Percentiles rank a stretch among this genome's conserved stretches.
These are phyloP conservation scores for Epinephelus cyanopodus DNA, from an alignment of 2,113 vertebrate species.

Conservation along the genomic window DNA sequence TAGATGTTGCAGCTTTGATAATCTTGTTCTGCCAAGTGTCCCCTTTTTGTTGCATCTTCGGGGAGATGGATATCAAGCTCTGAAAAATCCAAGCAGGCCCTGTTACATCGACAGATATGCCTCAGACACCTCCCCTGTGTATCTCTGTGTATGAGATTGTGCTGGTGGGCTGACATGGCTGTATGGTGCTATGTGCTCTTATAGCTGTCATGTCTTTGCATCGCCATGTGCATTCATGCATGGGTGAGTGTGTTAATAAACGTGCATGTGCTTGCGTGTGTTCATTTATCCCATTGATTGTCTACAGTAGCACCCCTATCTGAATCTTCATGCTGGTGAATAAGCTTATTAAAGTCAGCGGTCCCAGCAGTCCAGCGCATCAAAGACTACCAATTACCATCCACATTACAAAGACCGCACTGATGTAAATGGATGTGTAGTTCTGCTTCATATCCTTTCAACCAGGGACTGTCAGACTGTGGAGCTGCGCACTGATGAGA, in stretches of 20 bases:
- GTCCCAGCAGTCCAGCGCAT: slow-evolving; percentile 57
- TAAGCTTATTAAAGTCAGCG: slow-evolving; percentile 65
- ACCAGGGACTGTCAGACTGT: slow-evolving; percentile 36
- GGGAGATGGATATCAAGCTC: slow-evolving; percentile 26
- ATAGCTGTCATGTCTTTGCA: slow-evolving; percentile 1
- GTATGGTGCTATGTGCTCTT: neutral
- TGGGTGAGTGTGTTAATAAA: neutral
- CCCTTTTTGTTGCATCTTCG: slow-evolving; percentile 41
- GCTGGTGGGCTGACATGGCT: neutral
- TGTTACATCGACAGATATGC: slow-evolving; percentile 33
- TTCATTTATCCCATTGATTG: slow-evolving; percentile 41
- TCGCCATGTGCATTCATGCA: neutral
- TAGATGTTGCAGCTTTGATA: slow-evolving; percentile 14
- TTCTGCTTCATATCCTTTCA: slow-evolving; percentile 60
- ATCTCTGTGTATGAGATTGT: neutral
- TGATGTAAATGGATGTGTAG: slow-evolving; percentile 57
- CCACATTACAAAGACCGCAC: slow-evolving; percentile 52
- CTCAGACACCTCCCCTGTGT: neutral
- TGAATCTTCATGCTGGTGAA: slow-evolving; percentile 54
- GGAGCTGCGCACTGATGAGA: slow-evolving; percentile 42
- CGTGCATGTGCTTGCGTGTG: neutral
- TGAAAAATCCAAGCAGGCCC: slow-evolving; percentile 45
- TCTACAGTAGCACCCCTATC: slow-evolving; percentile 29
- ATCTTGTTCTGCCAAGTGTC: slow-evolving; percentile 28
- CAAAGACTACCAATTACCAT: slow-evolving; percentile 69